phyloP scores from a whole-genome alignment of 2,113 vertebrate genomes.

The Petaurus breviceps region DNA sequence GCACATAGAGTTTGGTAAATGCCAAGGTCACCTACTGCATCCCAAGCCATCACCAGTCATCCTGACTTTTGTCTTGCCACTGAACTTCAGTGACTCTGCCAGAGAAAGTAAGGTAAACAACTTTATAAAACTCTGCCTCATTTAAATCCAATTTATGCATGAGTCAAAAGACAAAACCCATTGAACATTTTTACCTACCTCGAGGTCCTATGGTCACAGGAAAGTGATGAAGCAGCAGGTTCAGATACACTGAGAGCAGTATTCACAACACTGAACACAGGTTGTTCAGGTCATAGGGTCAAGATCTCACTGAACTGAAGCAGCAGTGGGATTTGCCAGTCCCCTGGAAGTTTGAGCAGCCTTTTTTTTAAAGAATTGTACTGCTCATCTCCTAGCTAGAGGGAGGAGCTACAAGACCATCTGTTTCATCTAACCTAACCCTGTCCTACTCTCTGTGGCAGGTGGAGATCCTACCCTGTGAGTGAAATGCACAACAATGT shows the following conservation, averaged over 20 bases:
- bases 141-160: background rate
- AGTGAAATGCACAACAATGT: too few relatives aligned
- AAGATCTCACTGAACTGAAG: background rate
- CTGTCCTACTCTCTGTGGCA: background rate
- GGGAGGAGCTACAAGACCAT: background rate
- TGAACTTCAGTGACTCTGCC: background rate
- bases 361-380: background rate
- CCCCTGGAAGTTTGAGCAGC: background rate
- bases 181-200: background rate
- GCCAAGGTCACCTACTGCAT: background rate
- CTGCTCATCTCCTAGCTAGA: background rate
- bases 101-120: background rate
- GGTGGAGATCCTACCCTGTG: too few relatives aligned
- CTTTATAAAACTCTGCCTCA: background rate
- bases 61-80: background rate
- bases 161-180: background rate
- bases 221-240: background rate
- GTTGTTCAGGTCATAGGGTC: accelerated
- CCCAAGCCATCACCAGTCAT: background rate
- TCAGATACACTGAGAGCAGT: background rate
- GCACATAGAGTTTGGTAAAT: background rate
- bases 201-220: background rate
- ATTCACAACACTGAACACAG: background rate
- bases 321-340: background rate
- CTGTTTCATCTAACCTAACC: background rate